Evolutionary conservation across 2,888 invertebrate species (phyloP).

Genomic region (Drosophila pullipes): DNA sequence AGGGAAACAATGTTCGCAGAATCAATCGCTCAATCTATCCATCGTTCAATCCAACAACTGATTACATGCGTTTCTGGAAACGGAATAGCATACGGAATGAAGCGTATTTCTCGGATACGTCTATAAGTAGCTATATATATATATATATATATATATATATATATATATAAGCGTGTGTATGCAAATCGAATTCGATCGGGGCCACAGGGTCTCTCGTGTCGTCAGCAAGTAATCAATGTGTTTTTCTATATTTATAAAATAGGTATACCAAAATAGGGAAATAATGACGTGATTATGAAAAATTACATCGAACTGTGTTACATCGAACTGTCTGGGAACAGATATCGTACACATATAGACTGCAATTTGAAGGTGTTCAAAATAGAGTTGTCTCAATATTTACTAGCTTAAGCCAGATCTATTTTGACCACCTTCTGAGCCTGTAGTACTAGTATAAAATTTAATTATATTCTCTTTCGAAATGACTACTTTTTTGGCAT

Average conservation of each 20-base stretch:
- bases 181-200: conserved; percentile 33
- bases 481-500: background rate
- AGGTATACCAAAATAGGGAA: background rate
- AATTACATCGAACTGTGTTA: background rate
- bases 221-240: conserved; percentile 22
- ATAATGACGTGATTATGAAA: background rate
- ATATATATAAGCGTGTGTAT: conserved; percentile 2
- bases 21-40: conserved; percentile 8
- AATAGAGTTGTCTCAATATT: background rate
- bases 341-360: too few relatives aligned
- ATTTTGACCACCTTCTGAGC: background rate
- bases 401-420: background rate
- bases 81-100: conserved; percentile 46
- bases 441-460: background rate
- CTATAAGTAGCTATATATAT: conserved; percentile 1
- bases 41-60: conserved; percentile 5
- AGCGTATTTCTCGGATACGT: conserved; percentile 2
- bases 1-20: conserved; percentile 7
- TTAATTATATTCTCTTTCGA: background rate
- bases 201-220: conserved; percentile 25
- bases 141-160: background rate
- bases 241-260: conserved; percentile 6
- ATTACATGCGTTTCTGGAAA: conserved; percentile 34
- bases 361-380: background rate
- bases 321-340: background rate